Base-by-base conservation (phyloP, 53 echinoderm and acorn worm genomes). In the Stichopus horrens region DNA sequence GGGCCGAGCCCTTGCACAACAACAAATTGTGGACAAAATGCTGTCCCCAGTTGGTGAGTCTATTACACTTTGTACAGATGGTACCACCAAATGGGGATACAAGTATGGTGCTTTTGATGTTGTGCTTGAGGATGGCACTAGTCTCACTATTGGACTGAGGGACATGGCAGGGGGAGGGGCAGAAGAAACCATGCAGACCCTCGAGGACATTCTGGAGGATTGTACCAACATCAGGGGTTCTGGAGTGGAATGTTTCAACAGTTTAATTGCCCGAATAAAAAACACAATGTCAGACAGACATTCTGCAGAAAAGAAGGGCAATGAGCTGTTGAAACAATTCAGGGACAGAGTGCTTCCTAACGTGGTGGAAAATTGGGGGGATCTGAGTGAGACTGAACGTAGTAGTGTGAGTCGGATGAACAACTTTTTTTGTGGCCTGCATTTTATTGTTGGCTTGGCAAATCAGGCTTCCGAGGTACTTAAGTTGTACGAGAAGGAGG, bases 41-140 rank as follows among this genome's bases (percentile, higher is more conserved):
- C 21, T 79, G 5, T 53, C 66, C 16, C 16, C 18, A 21, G 79
- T 13, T 75, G 67, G 82, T 7, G 77, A 5, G 54, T 10, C 53
- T 52, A 55, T n/a, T 11, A 90, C 92, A 11, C 75, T 92, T 54
- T 92, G 89, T 54, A 89, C 89, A 37, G 92, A 92, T 77, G 92
- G 75, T 2, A 92, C 92, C 83, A 89, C 89, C 14, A 92, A 92
- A 56, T 92, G 89, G 86, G 89, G 92, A 52, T 83, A 92, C 63
- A 82, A 92, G 55, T 92, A 92, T 23, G 75, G 88, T 6, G 85
- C 92, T 53, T 92, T 83, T 86, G 92, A 86, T 74, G 71, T 92
- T 7, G 59, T 66, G 5, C 57, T 89, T 82, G 52, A 76, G 16
- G 86, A 89, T 89, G 86, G 89, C 7, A 75, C 89, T 7, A 80